Base-by-base conservation (phyloP, 2,888 invertebrate species). In the Pseudococcus jackbeardsleyi region DNA sequence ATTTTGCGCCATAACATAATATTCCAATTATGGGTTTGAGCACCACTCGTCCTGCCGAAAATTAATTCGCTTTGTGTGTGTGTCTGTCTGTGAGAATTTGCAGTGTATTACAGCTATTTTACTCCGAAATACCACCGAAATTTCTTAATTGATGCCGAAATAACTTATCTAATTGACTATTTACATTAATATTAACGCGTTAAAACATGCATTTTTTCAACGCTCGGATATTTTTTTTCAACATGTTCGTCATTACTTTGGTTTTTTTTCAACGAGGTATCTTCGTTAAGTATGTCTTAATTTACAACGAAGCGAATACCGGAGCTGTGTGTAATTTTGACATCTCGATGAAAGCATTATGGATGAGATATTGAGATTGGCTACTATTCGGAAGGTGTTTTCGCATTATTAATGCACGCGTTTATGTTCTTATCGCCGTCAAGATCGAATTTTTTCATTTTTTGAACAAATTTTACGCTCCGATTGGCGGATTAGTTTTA, bases 151-250 rank as follows among this genome's bases (percentile, higher is more conserved):
- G 42, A 79, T 42, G 42, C 42, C 46, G 42, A 79, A 79, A 42
- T n/a, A 79, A 46, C n/a, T 46, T 79, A 79, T 79, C 26, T 79
- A 79, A 79, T 79, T 42, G 79, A 79, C 42, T 79, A 79, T 42
- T 42, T 79, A 79, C 79, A 79, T 79, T 46, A 79, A 33, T 79
- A 42, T 15, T 33, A 79, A 39, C 39, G 77, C 39, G 77, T 39
- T 77, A 39, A 77, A 39, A 77, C 77, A 77, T 77, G 39, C 17
- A 77, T 39, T 33, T 33, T 33, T 33, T 33, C 26, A 33, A 33
- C 26, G 26, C 26, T 33, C 26, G 26, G 26, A 33, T 77, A 19
- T 77, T 77, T 39, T 33, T 39, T 15, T 19, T 17, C 11, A 7
- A 6, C 0, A 39, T 12, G 4, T 17, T 11, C 77, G 15, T 26